These are phyloP conservation scores for Dromococcyx pavoninus DNA, from an alignment of 2,797 vertebrate species.

Conservation along the genomic window DNA sequence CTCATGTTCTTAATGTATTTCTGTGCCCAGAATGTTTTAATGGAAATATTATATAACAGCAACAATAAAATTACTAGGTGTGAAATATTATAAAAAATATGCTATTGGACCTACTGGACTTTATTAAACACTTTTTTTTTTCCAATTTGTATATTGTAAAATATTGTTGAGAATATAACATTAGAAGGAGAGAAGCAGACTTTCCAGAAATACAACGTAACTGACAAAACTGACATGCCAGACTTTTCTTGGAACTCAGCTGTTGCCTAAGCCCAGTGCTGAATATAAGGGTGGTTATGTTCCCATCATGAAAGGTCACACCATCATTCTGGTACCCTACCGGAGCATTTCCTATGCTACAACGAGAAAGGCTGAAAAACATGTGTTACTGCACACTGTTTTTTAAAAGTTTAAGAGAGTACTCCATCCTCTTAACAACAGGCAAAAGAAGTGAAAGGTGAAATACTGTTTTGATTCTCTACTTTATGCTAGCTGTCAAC, in stretches of 20 bases:
- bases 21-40: not conserved
- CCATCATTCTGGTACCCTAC: accelerated
- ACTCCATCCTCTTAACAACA: not conserved
- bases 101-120: not conserved
- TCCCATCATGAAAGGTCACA: not conserved
- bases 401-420: not conserved
- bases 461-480: not conserved
- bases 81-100: not conserved
- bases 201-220: not conserved
- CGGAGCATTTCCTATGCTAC: not conserved
- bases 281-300: not conserved
- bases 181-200: not conserved
- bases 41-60: not conserved
- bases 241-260: not conserved
- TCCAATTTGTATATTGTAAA: not conserved
- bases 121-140: not conserved
- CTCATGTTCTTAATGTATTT: not conserved
- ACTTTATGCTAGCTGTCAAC: not conserved
- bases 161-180: not conserved
- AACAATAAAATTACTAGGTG: not conserved
- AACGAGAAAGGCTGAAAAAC: not conserved
- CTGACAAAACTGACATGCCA: not conserved
- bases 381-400: accelerated
- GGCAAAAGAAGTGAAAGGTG: not conserved
- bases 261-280: not conserved